phyloP scores from a whole-genome alignment of 2,113 vertebrate species.

The Pangasianodon hypophthalmus region DNA sequence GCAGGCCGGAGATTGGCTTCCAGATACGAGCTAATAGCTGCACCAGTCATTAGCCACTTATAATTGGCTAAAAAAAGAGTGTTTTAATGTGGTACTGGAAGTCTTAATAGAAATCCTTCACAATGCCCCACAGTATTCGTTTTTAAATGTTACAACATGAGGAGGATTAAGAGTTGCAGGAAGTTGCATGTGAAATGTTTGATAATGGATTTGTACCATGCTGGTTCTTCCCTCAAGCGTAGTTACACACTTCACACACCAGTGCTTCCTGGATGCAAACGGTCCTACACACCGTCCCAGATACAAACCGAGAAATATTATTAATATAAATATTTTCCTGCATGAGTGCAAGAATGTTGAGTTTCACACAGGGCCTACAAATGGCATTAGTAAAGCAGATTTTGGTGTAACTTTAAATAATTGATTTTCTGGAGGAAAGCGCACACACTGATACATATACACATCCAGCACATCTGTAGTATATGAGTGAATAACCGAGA shows the following conservation, averaged over 20 bases:
- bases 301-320: background rate
- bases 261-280: background rate
- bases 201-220: slow-evolving; percentile 28
- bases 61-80: slow-evolving; percentile 44
- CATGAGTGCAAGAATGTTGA: background rate
- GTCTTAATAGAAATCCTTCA: slow-evolving; percentile 39
- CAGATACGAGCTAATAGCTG: slow-evolving; percentile 52
- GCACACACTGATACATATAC: background rate
- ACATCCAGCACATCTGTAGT: background rate
- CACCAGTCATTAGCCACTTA: slow-evolving; percentile 56
- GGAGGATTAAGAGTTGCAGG: slow-evolving; percentile 37
- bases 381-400: background rate
- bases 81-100: slow-evolving; percentile 42
- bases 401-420: background rate
- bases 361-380: background rate
- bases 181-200: slow-evolving; percentile 38
- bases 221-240: background rate
- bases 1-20: slow-evolving; percentile 49
- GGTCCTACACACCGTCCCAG: background rate
- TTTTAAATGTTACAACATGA: slow-evolving; percentile 41
- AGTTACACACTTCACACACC: slow-evolving; percentile 14
- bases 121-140: slow-evolving; percentile 15
- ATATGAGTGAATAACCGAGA: background rate
- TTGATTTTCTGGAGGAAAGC: background rate
- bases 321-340: background rate